These are phyloP conservation scores for Eriocheir sinensis DNA, from an alignment of 1,140 invertebrate genomes.

Conservation along the genomic window DNA sequence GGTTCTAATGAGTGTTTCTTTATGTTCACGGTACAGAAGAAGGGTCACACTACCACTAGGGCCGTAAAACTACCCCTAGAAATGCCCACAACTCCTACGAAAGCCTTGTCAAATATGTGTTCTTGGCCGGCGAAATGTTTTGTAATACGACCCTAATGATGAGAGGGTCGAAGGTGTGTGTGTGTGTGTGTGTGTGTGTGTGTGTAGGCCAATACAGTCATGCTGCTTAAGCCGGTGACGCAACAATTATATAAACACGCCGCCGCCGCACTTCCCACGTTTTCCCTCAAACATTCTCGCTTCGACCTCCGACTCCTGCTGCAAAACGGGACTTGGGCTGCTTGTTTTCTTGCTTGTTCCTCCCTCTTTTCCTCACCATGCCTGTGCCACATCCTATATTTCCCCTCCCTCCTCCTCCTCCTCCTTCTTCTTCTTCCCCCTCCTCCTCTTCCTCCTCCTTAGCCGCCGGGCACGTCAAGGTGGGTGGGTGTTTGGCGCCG, in stretches of 20 bases:
- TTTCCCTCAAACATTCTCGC: not conserved
- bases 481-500: not conserved
- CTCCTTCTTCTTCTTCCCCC: constrained; percentile 19
- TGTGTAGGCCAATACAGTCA: too few relatives aligned
- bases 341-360: too few relatives aligned
- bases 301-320: not conserved
- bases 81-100: too few relatives aligned
- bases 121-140: not conserved
- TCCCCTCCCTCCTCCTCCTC: not conserved
- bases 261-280: not conserved
- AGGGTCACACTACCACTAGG: too few relatives aligned
- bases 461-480: not conserved
- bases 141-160: not conserved
- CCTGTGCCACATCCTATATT: not conserved
- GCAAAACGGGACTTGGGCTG: too few relatives aligned
- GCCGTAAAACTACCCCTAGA: too few relatives aligned
- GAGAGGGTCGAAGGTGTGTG: not conserved
- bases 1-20: too few relatives aligned
- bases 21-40: too few relatives aligned
- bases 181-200: not conserved
- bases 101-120: not conserved
- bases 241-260: not conserved
- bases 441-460: not conserved
- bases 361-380: not conserved
- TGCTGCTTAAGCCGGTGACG: not conserved